These are phyloP conservation scores for Margaritifera margaritifera DNA, from an alignment of 2,888 invertebrate species.

Conservation along the genomic window DNA sequence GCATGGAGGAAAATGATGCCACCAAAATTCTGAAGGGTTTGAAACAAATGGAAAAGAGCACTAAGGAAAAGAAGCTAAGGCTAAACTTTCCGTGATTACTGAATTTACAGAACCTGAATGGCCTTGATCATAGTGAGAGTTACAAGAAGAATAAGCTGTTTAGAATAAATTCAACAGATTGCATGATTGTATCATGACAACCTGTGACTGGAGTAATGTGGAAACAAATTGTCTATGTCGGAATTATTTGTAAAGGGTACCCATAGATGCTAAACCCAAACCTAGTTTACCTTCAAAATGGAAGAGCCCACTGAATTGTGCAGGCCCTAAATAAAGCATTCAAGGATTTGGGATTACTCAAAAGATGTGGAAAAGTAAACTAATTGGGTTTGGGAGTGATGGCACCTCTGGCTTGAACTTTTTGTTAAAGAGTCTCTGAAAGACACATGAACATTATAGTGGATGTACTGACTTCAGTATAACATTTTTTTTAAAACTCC, in stretches of 20 bases:
- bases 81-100: not conserved
- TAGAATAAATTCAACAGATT: not conserved
- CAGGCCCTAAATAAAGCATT: slow-evolving; percentile 1
- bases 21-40: not conserved
- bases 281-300: slow-evolving; percentile 1
- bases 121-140: not conserved
- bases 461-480: not conserved
- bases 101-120: not conserved
- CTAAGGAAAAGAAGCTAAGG: not conserved
- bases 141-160: not conserved
- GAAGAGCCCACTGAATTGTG: not conserved
- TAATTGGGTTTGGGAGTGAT: not conserved
- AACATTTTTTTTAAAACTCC: not conserved
- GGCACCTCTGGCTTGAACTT: too few species aligned
- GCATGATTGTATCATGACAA: not conserved
- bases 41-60: slow-evolving; percentile 2
- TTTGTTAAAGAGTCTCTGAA: too few species aligned
- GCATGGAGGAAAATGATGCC: too few species aligned
- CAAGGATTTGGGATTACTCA: not conserved
- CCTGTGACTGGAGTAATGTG: not conserved
- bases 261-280: not conserved
- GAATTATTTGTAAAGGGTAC: not conserved
- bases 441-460: too few species aligned
- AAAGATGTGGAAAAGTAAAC: slow-evolving; percentile 1
- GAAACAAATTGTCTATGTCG: slow-evolving; percentile 1